Evolutionary conservation across 2,797 vertebrate genomes (phyloP), one percentile per base, ranked within the genome.

Genomic region (Chelon auratus): DNA sequence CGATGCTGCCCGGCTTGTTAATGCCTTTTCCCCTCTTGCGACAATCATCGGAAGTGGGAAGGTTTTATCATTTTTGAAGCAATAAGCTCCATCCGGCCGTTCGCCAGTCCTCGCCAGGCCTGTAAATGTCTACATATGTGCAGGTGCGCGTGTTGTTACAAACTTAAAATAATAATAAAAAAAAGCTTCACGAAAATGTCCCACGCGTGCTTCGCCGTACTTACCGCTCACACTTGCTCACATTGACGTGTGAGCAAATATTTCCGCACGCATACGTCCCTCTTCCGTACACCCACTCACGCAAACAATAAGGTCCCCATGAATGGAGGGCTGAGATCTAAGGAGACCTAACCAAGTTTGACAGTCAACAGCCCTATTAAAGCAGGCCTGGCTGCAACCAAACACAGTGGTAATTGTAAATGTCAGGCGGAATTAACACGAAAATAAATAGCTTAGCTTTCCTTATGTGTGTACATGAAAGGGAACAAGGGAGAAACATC

Each of bases 341-440:
- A 93, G 81, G 73, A 80, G 83, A 76, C 63, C 73, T 93, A 94
- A 95, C 89, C 51, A 88, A 92, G 93, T 94, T 94, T 95, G 95
- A 95, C 94, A 94, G 88, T 94, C 91, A 92, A 91, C 93, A 93
- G 94, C 81, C 87, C 84, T 90, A 91, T 92, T 91, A 92, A 93
- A 92, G 90, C 85, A 91, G 85, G 89, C 87, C 80, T 83, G 72
- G 83, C 90, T 92, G 91, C 93, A 94, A 93, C 91, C 87, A 88
- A 94, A 94, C 93, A 90, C 87, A 87, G 86, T 76, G 50, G 92
- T 94, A 94, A 94, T 94, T 94, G 93, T 94, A 94, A 93, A 95
- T 92, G 94, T 95, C 94, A 95, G 91, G 89, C 85, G 75, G 88
- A 92, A 94, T 95, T 95, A 94, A 91, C 88, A 84, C 83, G 87